Evolutionary conservation across 1,140 invertebrate species (phyloP), one percentile per base, ranked within the genome.

Genomic region (Nephila pilipes): DNA sequence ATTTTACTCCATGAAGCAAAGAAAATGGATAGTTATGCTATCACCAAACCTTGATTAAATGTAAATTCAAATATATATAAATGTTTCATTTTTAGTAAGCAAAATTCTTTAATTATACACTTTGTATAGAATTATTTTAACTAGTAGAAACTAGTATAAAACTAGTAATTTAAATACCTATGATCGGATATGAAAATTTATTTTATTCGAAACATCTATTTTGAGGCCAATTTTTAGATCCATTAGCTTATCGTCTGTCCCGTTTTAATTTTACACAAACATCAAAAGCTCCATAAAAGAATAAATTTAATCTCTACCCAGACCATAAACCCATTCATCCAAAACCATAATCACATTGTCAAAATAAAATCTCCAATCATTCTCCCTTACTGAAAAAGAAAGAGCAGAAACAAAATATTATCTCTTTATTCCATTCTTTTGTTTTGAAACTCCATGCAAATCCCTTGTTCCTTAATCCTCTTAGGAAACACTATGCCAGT

Each of bases 401-500:
- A 29, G 22, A 20, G 18, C 16, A 58, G 20, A 58, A 58, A 20
- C 16, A 60, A 60, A 60, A 22, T 22, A 18, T 60, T 60, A 60
- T 60, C 58, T 60, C 65, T 69, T 29, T 69, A 10, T 29, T 29
- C 4, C 25, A 12, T 29, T 29, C 25, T 69, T 69, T 29, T 69
- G n/a, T 18, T 69, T 5, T 69, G 12, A 12, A 16, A n/a, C 29
- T 25, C 65, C 25, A 69, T 69, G 29, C 65, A 32, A 69, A 69
- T 69, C 25, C 65, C 65, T 69, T 29, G 65, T 69, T 69, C 29
- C 65, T 1, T 69, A 69, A 69, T 69, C 65, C 65, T 25, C 65
- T 69, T 69, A 69, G 29, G 25, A 69, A 32, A 69, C 65, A 69
- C 65, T 69, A 69, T 25, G 25, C 65, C 29, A 14, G 65, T 12